Percentiles rank a stretch among this genome's conserved stretches.
These are phyloP conservation scores for Hirtodrosophila duncani DNA, from an alignment of 2,888 invertebrate genomes.

Conservation along the genomic window DNA sequence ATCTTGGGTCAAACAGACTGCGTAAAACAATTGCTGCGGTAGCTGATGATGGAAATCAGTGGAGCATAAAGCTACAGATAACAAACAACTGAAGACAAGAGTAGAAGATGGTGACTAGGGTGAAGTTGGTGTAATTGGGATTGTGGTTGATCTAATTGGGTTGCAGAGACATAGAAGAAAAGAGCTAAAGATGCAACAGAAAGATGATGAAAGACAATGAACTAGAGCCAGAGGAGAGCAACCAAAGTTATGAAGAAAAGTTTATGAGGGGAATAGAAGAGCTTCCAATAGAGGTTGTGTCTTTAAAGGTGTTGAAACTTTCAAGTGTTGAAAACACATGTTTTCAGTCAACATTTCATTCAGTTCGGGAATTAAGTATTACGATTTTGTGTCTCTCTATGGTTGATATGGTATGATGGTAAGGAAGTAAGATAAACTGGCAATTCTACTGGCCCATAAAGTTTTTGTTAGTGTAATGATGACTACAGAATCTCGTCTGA, in stretches of 20 bases:
- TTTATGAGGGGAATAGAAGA: slow-evolving; percentile 17
- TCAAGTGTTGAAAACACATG: too few relatives aligned
- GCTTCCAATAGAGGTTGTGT: too few relatives aligned
- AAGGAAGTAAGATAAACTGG: too few relatives aligned
- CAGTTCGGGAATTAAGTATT: too few relatives aligned
- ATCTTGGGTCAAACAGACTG: slow-evolving; percentile 50
- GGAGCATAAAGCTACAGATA: slow-evolving; percentile 61
- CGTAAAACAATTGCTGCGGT: slow-evolving; percentile 57
- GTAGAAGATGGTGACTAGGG: neutral
- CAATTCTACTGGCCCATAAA: too few relatives aligned
- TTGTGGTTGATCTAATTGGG: slow-evolving; percentile 59
- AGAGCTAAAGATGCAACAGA: slow-evolving; percentile 21
- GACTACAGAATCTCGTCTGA: too few relatives aligned
- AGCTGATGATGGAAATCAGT: slow-evolving; percentile 43
- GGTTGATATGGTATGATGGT: too few relatives aligned
- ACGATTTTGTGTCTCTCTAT: too few relatives aligned
- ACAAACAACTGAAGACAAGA: slow-evolving; percentile 10
- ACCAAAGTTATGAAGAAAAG: too few relatives aligned
- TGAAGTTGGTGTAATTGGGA: slow-evolving; percentile 18
- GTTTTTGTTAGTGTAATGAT: too few relatives aligned
- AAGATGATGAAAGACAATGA: slow-evolving; percentile 31
- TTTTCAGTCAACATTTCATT: too few relatives aligned
- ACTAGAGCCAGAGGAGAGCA: neutral
- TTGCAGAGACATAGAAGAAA: slow-evolving; percentile 10
- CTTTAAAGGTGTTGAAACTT: too few relatives aligned